These are phyloP conservation scores for Aleiodes leptofemur DNA, from an alignment of 2,888 invertebrate species.

Conservation along the genomic window DNA sequence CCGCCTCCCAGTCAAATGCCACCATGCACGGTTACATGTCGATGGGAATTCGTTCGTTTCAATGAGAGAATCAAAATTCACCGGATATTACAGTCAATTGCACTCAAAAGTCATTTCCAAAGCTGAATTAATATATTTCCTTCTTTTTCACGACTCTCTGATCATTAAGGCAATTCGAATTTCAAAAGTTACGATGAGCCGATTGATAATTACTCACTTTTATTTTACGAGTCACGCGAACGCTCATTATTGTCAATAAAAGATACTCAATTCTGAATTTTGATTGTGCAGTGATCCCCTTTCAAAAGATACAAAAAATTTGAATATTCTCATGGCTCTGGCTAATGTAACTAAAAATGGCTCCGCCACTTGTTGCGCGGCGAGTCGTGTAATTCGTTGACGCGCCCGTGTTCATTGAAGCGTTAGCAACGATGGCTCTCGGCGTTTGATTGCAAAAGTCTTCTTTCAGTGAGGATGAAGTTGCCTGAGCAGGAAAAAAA, in stretches of 20 bases:
- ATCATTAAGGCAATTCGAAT: constrained; percentile 17
- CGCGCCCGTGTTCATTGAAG: constrained; percentile 50
- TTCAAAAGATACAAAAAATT: not conserved
- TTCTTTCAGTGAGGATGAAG: constrained; percentile 39
- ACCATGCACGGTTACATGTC: not conserved
- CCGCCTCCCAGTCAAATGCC: constrained; percentile 31
- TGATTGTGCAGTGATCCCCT: not conserved
- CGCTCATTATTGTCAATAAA: not conserved
- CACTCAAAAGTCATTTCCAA: not conserved
- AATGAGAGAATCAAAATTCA: constrained; percentile 16
- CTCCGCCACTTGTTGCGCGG: constrained; percentile 49
- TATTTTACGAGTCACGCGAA: constrained; percentile 6
- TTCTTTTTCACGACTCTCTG: constrained; percentile 3
- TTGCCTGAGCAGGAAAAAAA: constrained; percentile 19
- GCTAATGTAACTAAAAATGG: constrained; percentile 33
- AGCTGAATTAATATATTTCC: constrained; percentile 12
- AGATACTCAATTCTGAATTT: no score
- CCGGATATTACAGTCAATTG: constrained; percentile 21
- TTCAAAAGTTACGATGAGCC: not conserved
- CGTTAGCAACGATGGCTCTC: constrained; percentile 51
- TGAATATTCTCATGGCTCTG: not conserved
- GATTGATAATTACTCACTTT: not conserved
- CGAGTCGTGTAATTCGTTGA: constrained; percentile 49
- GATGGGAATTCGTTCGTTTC: constrained; percentile 20
- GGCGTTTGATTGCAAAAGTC: constrained; percentile 46